phyloP scores from a whole-genome alignment of 1,140 invertebrate genomes.

The Neuroterus valhalla region DNA sequence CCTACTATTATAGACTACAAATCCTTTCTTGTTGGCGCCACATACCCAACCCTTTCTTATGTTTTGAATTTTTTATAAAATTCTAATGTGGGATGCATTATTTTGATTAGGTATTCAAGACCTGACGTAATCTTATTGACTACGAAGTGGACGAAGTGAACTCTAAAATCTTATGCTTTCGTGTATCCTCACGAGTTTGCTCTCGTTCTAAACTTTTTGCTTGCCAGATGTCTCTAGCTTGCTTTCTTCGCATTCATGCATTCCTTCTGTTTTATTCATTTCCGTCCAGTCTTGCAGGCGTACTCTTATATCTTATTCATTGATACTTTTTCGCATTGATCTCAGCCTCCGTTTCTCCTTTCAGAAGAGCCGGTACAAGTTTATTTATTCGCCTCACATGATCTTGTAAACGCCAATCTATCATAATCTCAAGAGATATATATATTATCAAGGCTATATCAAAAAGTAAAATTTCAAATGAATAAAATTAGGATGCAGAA shows the following conservation, averaged over 20 bases:
- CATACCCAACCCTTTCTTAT: no score
- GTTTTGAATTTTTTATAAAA: no score
- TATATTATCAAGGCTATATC: no score
- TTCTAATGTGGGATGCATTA: no score
- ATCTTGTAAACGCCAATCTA: slow-evolving; percentile 10
- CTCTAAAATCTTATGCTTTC: slow-evolving; percentile 17
- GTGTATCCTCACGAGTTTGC: slow-evolving; percentile 22
- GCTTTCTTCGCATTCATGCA: slow-evolving; percentile 27
- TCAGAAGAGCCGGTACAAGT: neutral
- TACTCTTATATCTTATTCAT: slow-evolving; percentile 22
- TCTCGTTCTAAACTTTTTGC: slow-evolving; percentile 23
- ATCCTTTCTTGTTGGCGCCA: no score
- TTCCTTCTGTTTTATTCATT: slow-evolving; percentile 31
- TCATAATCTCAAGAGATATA: no score
- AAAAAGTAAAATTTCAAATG: no score
- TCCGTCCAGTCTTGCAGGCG: slow-evolving; percentile 21
- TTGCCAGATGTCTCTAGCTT: slow-evolving; percentile 15
- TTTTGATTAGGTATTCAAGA: neutral
- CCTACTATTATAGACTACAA: no score
- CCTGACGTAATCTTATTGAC: slow-evolving; percentile 7
- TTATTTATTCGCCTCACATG: slow-evolving; percentile 26
- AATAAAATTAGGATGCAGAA: no score
- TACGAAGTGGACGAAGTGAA: neutral
- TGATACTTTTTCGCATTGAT: slow-evolving; percentile 28
- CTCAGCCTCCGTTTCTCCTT: slow-evolving; percentile 8